A percentile compares a stretch with the other conserved stretches of the same genome.
phyloP scores from a whole-genome alignment of 1,140 invertebrate species.

The Cardiocondyla obscurior region DNA sequence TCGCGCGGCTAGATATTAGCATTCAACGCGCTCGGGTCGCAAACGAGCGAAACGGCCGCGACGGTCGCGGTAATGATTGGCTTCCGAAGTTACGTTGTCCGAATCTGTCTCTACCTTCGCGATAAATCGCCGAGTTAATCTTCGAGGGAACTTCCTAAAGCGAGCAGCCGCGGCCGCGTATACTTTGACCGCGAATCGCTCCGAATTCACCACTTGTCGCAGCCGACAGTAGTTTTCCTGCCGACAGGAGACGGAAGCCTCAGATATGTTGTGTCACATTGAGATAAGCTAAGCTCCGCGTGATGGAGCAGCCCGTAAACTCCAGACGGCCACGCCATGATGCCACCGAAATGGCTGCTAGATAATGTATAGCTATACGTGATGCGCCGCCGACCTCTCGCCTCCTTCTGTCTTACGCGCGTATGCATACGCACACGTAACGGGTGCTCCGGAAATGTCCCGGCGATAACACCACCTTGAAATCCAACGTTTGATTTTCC shows the following conservation, averaged over 20 bases:
- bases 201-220: conserved; percentile 68
- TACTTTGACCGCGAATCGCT: conserved; percentile 76
- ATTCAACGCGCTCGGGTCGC: not conserved
- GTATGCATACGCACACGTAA: not conserved
- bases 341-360: conserved; percentile 79
- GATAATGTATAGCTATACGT: conserved; percentile 79
- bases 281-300: conserved; percentile 82
- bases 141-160: conserved; percentile 73
- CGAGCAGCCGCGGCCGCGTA: conserved; percentile 32
- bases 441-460: not conserved
- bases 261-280: conserved; percentile 81
- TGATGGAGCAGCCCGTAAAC: conserved; percentile 82
- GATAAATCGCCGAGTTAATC: conserved; percentile 75
- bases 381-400: conserved; percentile 62
- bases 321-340: conserved; percentile 74
- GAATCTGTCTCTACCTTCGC: conserved; percentile 62
- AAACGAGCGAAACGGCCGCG: conserved; percentile 13
- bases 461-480: not conserved
- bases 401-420: conserved; percentile 30
- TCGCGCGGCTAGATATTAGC: too few species aligned
- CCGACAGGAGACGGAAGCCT: conserved; percentile 76
- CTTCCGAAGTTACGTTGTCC: not conserved
- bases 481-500: not conserved
- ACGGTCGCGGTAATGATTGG: conserved; percentile 36
- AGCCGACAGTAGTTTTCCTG: conserved; percentile 74